Conservation (phyloP, 2,888 invertebrate genomes). For the Rhagium mordax region DNA sequence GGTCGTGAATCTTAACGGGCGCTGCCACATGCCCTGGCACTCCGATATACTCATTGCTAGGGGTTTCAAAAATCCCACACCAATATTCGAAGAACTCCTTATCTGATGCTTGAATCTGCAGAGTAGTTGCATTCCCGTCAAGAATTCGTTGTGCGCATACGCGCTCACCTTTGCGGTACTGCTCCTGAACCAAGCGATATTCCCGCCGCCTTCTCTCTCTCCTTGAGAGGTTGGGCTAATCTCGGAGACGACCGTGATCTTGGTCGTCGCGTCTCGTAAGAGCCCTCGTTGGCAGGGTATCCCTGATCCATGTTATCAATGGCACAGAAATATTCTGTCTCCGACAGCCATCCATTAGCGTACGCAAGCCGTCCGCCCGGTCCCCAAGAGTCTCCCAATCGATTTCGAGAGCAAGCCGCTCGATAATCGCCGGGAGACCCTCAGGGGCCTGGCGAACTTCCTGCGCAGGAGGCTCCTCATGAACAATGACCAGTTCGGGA, state of each 20-base stretch:
- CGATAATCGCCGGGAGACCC: background rate
- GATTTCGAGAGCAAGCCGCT: background rate
- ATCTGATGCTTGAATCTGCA: background rate
- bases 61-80: background rate
- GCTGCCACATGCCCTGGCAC: background rate
- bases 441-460: no score
- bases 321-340: background rate
- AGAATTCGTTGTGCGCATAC: background rate
- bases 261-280: background rate
- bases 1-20: background rate
- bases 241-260: background rate
- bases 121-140: background rate
- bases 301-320: background rate
- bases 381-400: no score
- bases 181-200: background rate
- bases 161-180: background rate
- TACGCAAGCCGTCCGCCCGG: no score
- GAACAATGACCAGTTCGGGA: background rate
- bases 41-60: background rate
- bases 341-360: no score
- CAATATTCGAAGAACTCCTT: background rate
- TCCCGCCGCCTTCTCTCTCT: background rate
- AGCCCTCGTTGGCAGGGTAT: background rate
- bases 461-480: background rate
- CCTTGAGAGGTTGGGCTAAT: background rate